Conservation (phyloP, 2,797 vertebrate species). For the Hirundo rustica region DNA sequence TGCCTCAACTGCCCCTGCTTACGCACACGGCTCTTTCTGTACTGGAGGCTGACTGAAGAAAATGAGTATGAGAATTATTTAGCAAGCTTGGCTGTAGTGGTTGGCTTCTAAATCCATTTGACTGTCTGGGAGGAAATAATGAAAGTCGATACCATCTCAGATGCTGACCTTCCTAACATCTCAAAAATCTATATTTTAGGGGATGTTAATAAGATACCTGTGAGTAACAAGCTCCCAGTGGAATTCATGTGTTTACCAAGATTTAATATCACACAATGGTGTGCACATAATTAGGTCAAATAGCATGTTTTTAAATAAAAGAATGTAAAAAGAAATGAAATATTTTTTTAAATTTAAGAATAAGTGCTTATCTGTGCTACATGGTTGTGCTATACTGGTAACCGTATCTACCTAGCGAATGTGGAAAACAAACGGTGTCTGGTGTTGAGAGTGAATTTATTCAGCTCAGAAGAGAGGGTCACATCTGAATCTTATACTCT, state of each 20-base stretch:
- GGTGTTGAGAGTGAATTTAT: not conserved
- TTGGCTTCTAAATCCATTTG: not conserved
- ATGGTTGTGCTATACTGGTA: not conserved
- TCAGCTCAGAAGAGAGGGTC: not conserved
- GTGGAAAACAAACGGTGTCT: not conserved
- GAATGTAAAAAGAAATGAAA: not conserved
- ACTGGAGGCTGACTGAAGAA: not conserved
- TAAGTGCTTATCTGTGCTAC: not conserved
- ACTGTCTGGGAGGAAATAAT: slow-evolving; percentile 4
- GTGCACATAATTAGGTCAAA: not conserved
- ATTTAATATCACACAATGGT: not conserved
- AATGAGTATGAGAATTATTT: not conserved
- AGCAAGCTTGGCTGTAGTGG: not conserved
- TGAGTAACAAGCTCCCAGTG: not conserved
- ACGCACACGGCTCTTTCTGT: fast-evolving
- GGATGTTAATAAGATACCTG: not conserved
- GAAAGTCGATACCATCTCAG: not conserved
- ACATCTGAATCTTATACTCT: not conserved
- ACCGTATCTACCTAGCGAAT: not conserved
- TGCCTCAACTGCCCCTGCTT: not conserved
- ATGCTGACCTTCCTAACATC: slow-evolving; percentile 1
- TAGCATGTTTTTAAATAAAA: not conserved
- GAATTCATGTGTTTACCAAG: not conserved
- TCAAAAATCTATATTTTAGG: slow-evolving; percentile 18
- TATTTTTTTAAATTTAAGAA: not conserved